Evolutionary conservation across 2,113 vertebrate species (phyloP).

Genomic region (Aythya baeri): DNA sequence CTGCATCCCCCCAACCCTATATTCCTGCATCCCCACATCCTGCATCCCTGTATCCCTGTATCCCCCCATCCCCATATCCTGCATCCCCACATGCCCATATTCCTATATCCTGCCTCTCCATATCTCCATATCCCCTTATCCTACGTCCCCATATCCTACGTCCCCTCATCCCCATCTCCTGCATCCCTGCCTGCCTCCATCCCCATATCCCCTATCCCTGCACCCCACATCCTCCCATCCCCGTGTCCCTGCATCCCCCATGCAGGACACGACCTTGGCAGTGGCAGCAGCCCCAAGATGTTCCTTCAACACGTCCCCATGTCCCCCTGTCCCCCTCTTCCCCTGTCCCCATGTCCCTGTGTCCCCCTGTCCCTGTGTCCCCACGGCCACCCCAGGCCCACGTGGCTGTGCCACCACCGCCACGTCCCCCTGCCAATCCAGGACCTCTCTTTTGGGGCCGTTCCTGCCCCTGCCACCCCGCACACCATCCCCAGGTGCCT

Average conservation of each 20-base stretch:
- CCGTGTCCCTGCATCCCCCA: no score
- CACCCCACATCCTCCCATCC: no score
- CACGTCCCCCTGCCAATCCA: no score
- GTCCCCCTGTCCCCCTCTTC: not conserved
- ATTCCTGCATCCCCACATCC: not conserved
- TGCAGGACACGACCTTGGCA: no score
- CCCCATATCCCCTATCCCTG: not conserved
- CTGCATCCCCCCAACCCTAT: no score
- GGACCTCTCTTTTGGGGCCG: not conserved
- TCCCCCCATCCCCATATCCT: not conserved
- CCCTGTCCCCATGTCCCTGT: no score
- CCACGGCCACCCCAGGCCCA: not conserved
- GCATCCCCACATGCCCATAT: not conserved
- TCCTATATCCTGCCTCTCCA: not conserved
- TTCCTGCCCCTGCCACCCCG: not conserved
- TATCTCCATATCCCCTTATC: not conserved
- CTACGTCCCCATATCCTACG: not conserved
- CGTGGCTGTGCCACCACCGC: no score
- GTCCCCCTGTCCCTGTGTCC: not conserved
- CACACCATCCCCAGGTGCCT: fast-evolving
- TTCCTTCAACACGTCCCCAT: no score
- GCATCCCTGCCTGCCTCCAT: not conserved
- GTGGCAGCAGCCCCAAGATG: no score
- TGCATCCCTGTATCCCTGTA: not conserved
- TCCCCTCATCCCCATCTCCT: not conserved